Base-by-base conservation (phyloP, 1,140 invertebrate species). In the Sesamia nonagrioides region DNA sequence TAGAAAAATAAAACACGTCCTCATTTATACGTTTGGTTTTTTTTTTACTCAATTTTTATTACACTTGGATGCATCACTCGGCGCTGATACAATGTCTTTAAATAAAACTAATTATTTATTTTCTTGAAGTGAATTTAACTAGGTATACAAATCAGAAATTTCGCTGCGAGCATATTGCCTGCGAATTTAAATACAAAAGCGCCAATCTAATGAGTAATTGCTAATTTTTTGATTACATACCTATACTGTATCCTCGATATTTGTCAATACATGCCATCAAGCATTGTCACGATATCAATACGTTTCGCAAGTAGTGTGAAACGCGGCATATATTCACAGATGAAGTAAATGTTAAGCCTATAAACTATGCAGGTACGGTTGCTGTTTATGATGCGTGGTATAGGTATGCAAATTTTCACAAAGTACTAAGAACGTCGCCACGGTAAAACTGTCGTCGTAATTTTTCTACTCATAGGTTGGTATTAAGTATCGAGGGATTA, bases 291-390 rank as follows among this genome's bases (percentile, higher is more conserved):
- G 54, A 27, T 54, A 54, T 3, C 21, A 27, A 54, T 18, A 8
- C 52, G 9, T 54, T 54, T 54, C 52, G 52, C 52, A 54, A 54
- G 52, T 54, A 17, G 6, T 21, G 52, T 7, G 18, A 54, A 21
- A 13, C 52, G 18, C 52, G 18, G 52, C 17, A 21, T 13, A 21
- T 21, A 54, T 54, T 54, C 52, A 9, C 0, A 54, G 17, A 54
- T 54, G 52, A 54, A 21, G 52, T 18, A 54, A 54, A 54, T 54
- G 52, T 54, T 54, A 54, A 21, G 52, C 6, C 52, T 21, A 27
- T 27, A 27, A 54, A 3, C 52, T 9, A 54, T 7, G 2, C 3
- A 54, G 52, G 17, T 9, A 54, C 8, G 17, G 18, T 4, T 54
- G 17, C 7, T 21, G 21, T 54, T 54, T 54, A 54, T 54, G 7